A percentile compares a stretch with the other conserved stretches of the same genome.
phyloP scores from a whole-genome alignment of 2,113 vertebrate species.

The Thamnophis sirtalis region DNA sequence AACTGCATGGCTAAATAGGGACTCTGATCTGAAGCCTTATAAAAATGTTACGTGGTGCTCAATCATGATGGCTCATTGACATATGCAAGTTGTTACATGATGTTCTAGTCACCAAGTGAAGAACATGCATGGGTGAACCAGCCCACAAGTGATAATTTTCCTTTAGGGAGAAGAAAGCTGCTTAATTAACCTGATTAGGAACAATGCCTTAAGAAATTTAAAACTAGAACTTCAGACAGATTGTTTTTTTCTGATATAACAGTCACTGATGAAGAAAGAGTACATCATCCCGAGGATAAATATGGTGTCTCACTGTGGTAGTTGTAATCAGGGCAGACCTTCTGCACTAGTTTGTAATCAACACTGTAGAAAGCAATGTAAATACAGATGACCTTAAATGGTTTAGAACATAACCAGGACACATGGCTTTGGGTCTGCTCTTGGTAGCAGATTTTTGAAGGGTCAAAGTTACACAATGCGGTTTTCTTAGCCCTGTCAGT shows the following conservation, averaged over 20 bases:
- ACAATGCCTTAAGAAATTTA: constrained; percentile 56
- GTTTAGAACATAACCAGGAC: constrained; percentile 98
- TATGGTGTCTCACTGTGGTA: constrained; percentile 98
- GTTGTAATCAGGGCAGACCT: constrained; percentile 98
- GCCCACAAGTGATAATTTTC: neutral
- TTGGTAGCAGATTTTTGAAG: constrained; percentile 94
- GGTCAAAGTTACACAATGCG: constrained; percentile 88
- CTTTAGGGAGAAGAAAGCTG: constrained; percentile 33
- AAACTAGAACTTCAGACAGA: constrained; percentile 28
- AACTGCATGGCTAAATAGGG: neutral
- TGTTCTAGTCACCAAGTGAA: neutral
- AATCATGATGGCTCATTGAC: neutral
- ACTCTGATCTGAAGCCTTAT: neutral
- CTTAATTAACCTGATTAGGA: constrained; percentile 55
- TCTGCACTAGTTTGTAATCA: constrained; percentile 99
- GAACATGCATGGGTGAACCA: constrained; percentile 2
- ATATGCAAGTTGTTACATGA: neutral
- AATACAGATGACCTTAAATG: constrained; percentile 99
- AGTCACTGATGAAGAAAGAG: neutral
- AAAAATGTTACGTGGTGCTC: neutral
- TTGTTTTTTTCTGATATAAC: constrained; percentile 23
- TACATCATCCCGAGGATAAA: constrained; percentile 87
- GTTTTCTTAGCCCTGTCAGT: constrained; percentile 98
- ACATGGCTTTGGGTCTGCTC: constrained; percentile 99
- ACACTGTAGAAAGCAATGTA: constrained; percentile 99